phyloP scores from a whole-genome alignment of 2,113 vertebrate genomes.

The Ceyx cyanopectus region DNA sequence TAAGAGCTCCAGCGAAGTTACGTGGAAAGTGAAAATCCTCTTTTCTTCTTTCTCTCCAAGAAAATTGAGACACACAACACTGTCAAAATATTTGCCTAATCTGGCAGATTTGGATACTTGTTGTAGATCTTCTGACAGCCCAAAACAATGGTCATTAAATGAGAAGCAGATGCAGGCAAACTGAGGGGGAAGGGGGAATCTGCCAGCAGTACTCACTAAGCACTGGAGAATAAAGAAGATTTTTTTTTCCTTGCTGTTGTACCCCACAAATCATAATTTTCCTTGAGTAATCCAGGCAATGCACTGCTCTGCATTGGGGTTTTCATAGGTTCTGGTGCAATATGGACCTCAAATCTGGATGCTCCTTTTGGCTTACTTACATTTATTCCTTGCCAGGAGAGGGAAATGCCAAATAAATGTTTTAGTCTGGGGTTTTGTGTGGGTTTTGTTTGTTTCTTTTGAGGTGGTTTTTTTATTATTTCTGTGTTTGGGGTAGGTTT shows the following conservation, averaged over 20 bases:
- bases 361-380: constrained; percentile 63
- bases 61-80: constrained; percentile 60
- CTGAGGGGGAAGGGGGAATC: constrained; percentile 33
- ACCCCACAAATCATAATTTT: constrained; percentile 70
- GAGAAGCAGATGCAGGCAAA: constrained; percentile 77
- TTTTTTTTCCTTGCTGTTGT: constrained; percentile 63
- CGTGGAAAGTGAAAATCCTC: constrained; percentile 64
- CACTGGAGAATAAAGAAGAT: constrained; percentile 68
- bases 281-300: constrained; percentile 63
- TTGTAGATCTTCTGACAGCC: constrained; percentile 73
- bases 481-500: not conserved
- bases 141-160: constrained; percentile 82
- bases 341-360: constrained; percentile 66
- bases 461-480: not conserved
- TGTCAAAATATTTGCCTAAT: constrained; percentile 85
- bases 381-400: constrained; percentile 50
- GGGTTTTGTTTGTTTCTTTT: not conserved
- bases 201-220: constrained; percentile 72
- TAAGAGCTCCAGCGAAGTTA: constrained; percentile 63
- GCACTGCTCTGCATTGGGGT: constrained; percentile 63
- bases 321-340: constrained; percentile 65
- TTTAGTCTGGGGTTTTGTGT: not conserved
- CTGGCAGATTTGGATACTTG: constrained; percentile 75
- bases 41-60: constrained; percentile 62
- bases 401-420: constrained; percentile 38